Evolutionary conservation across 2,797 vertebrate species (phyloP).

Genomic region (Pipistrellus nathusii): DNA sequence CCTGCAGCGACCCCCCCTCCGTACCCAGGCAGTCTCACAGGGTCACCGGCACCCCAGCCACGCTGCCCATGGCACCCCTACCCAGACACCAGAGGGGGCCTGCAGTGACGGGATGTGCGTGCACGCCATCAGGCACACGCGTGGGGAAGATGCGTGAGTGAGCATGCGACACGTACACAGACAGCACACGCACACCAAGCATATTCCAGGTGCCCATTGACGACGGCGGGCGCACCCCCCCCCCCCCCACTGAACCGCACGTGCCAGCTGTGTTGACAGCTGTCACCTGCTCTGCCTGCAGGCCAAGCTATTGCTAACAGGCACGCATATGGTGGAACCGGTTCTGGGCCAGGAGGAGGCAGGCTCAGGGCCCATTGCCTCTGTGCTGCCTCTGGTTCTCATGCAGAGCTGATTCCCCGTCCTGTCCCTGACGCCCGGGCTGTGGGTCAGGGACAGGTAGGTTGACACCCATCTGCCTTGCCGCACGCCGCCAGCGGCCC

Average conservation of each 20-base stretch:
- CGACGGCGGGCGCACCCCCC: background rate
- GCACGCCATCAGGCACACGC: background rate
- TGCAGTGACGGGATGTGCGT: accelerated
- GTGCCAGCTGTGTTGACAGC: background rate
- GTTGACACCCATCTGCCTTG: background rate
- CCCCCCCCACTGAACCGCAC: background rate
- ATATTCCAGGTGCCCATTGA: background rate
- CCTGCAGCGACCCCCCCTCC: background rate
- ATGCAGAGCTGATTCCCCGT: background rate
- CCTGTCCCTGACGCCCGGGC: background rate
- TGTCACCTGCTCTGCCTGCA: background rate
- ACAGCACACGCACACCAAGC: accelerated
- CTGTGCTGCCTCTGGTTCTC: background rate
- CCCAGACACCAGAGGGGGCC: background rate
- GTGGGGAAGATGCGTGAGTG: background rate
- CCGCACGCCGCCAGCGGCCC: background rate
- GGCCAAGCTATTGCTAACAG: background rate
- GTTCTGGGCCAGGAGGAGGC: background rate
- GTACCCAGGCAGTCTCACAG: background rate
- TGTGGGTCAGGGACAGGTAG: background rate
- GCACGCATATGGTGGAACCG: background rate
- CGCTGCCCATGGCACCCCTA: too few relatives aligned
- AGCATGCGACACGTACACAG: background rate
- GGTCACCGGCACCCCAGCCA: accelerated
- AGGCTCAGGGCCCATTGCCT: background rate